Percentiles rank a stretch among this genome's conserved stretches.
Evolutionary conservation across 2,797 vertebrate genomes (phyloP).

Genomic region (Lacerta viridis): DNA sequence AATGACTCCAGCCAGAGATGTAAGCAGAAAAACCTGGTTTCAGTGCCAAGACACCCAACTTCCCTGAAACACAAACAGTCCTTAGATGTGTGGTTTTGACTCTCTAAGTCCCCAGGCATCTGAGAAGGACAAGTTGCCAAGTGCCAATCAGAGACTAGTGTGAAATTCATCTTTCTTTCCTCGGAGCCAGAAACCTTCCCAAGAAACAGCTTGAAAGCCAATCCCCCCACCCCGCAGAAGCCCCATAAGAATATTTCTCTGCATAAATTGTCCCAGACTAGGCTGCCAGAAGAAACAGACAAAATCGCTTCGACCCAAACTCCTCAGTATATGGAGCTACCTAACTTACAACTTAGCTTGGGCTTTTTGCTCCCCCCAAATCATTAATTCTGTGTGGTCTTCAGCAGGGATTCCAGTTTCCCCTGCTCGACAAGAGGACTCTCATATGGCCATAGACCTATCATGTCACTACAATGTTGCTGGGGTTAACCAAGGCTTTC

Average conservation of each 20-base stretch:
- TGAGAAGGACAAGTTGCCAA: neutral
- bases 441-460: neutral
- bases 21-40: neutral
- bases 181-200: conserved; percentile 28
- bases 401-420: neutral
- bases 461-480: accelerated
- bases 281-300: conserved; percentile 59
- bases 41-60: neutral
- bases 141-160: neutral
- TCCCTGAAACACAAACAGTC: neutral
- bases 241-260: conserved; percentile 33
- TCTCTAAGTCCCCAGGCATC: neutral
- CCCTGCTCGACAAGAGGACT: neutral
- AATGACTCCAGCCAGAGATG: neutral
- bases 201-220: conserved; percentile 33
- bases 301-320: conserved; percentile 26
- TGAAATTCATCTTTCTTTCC: conserved; percentile 19
- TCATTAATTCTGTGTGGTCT: conserved; percentile 28
- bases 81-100: neutral
- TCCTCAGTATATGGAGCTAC: neutral
- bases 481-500: conserved; percentile 12
- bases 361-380: conserved; percentile 16
- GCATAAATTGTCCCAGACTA: conserved; percentile 39
- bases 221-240: neutral
- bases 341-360: neutral